Evolutionary conservation across 53 echinoderm and acorn worm genomes (phyloP), one percentile per base, ranked within the genome.

Genomic region (Antedon mediterranea): DNA sequence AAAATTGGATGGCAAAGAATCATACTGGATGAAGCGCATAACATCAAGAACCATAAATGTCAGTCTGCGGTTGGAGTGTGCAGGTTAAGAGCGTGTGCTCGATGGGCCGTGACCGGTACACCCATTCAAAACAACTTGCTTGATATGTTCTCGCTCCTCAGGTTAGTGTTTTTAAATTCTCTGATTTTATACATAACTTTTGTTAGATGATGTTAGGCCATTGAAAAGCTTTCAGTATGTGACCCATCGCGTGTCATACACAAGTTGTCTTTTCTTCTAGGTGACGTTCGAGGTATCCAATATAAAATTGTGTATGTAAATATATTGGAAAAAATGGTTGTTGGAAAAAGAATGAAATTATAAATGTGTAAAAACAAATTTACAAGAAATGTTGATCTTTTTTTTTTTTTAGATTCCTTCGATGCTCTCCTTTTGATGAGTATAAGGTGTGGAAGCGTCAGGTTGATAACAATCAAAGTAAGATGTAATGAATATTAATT

Each of bases 21-120:
- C 79, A 90, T 97, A 80, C 76, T 92, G 71, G 92, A 92, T 75
- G 92, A 92, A 74, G 92, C 89, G 9, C 97, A 97, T 75, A 92
- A 75, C 79, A 97, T 97, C 81, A 97, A 97, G 90, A 97, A 97
- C 75, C 89, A 89, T 73, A 97, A 97, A 82, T 81, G 89, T 42
- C 92, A 89, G 77, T 85, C 97, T 3, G 84, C 97, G 30, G 88
- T 89, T 28, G 92, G 92, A 0, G 77, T 88, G 4, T 97, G 92
- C 44, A 85, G 89, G 31, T 85, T 97, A 26, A 74, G 97, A 34
- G 86, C 92, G 43, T 77, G 90, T 84, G 83, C 91, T 31, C 72
- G 97, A 31, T 97, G 97, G 97, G 91, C 97, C 14, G 92, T 97
- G 30, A 97, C 97, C 0, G 97, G 97, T 28, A 97, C 97, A 26